phyloP scores from a whole-genome alignment of 2,797 vertebrate species.

The Eurystomus glaucurus region DNA sequence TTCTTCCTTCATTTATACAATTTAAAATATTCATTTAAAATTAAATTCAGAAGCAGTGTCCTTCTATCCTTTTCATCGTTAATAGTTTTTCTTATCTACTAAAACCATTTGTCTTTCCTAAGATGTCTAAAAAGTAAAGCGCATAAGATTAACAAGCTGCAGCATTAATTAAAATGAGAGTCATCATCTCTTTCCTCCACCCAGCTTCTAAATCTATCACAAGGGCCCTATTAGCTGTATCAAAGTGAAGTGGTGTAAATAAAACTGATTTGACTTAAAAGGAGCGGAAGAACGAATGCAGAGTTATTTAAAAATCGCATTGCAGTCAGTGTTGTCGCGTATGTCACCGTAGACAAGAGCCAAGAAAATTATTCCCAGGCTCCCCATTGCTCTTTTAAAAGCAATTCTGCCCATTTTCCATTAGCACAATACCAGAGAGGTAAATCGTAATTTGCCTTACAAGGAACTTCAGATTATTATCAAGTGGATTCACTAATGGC shows the following conservation, averaged over 20 bases:
- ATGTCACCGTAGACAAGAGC: background rate
- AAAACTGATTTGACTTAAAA: constrained; percentile 44
- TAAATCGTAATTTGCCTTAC: background rate
- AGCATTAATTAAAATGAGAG: constrained; percentile 78
- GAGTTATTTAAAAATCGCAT: background rate
- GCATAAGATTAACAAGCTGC: constrained; percentile 65
- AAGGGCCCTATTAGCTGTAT: constrained; percentile 32
- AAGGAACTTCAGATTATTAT: background rate
- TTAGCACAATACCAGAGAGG: background rate
- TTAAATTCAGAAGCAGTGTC: constrained; percentile 64
- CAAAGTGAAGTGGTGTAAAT: constrained; percentile 56
- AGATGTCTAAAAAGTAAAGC: constrained; percentile 67
- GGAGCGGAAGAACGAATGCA: background rate
- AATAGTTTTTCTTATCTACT: constrained; percentile 76
- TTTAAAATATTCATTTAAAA: constrained; percentile 66
- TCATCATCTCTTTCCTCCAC: constrained; percentile 34
- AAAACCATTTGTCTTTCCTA: constrained; percentile 78
- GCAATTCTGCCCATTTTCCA: background rate
- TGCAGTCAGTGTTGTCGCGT: background rate
- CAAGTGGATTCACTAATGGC: background rate
- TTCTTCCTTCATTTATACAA: constrained; percentile 33
- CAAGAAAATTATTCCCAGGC: background rate
- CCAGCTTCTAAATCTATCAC: constrained; percentile 55
- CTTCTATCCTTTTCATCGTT: constrained; percentile 51
- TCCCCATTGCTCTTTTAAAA: background rate